Conservation (phyloP, 2,888 invertebrate species). For the Drosophila demipolita region DNA sequence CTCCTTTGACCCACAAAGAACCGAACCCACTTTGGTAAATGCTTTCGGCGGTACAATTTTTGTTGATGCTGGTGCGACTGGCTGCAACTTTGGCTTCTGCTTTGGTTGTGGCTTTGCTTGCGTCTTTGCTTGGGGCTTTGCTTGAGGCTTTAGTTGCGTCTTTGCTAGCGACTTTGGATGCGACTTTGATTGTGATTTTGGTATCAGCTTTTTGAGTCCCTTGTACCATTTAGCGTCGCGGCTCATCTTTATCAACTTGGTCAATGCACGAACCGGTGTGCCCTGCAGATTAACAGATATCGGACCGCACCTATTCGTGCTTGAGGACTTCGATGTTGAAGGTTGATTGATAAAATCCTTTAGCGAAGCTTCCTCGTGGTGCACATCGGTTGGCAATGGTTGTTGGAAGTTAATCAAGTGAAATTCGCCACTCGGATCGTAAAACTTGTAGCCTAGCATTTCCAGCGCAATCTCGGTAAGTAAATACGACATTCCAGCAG, state of each 20-base stretch:
- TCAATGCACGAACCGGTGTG: too few species aligned
- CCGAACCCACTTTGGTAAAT: not conserved
- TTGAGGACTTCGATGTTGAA: not conserved
- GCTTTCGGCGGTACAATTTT: not conserved
- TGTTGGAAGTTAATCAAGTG: conserved; percentile 80
- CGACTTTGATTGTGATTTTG: not conserved
- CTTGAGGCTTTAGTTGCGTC: not conserved
- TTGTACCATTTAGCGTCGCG: not conserved
- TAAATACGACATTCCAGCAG: conserved; percentile 78
- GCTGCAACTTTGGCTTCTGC: not conserved
- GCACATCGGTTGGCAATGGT: conserved; percentile 21
- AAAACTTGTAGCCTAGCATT: conserved; percentile 84
- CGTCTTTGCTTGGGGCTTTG: not conserved
- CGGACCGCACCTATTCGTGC: too few species aligned
- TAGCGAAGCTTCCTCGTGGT: conserved; percentile 19
- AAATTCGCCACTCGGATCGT: conserved; percentile 79
- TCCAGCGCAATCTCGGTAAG: conserved; percentile 83
- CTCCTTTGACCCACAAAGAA: not conserved
- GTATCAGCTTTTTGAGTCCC: not conserved
- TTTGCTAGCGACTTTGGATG: not conserved
- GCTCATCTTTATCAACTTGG: not conserved
- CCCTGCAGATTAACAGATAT: too few species aligned
- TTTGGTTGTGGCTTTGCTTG: not conserved
- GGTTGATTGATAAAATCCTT: conserved; percentile 52
- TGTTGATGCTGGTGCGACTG: not conserved